phyloP scores from a whole-genome alignment of 1,140 invertebrate genomes.

The Melipona quadrifasciata region DNA sequence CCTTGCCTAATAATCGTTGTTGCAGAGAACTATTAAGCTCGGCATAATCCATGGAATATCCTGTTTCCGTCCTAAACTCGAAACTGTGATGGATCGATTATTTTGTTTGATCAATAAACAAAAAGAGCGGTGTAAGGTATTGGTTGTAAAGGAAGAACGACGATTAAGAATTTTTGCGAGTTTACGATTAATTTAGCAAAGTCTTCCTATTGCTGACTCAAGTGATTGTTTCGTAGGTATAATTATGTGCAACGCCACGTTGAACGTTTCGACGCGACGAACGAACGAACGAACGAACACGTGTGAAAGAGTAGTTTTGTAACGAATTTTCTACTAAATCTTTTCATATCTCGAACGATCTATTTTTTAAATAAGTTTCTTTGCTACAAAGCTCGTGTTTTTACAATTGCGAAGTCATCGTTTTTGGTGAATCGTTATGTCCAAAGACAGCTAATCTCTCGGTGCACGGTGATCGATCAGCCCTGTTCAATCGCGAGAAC shows the following conservation, averaged over 20 bases:
- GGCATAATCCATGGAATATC: slow-evolving; percentile 71
- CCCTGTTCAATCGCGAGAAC: not conserved
- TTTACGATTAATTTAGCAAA: not conserved
- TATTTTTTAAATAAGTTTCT: not conserved
- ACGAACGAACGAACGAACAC: not conserved
- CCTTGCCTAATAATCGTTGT: slow-evolving; percentile 56
- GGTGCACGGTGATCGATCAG: not conserved
- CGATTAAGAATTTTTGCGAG: not conserved
- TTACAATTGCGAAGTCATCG: not conserved
- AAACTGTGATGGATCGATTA: slow-evolving; percentile 75
- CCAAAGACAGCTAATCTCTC: not conserved
- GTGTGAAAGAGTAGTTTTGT: not conserved
- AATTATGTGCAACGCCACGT: not conserved
- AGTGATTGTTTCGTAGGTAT: not conserved
- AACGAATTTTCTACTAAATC: slow-evolving; percentile 3
- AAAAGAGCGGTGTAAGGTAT: not conserved
- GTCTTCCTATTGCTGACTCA: slow-evolving; percentile 13
- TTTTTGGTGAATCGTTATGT: not conserved
- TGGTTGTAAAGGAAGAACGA: not conserved
- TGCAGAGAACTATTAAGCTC: slow-evolving; percentile 81
- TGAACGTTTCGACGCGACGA: not conserved
- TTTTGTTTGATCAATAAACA: slow-evolving; percentile 20
- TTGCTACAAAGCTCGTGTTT: not conserved
- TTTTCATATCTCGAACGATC: slow-evolving; percentile 14
- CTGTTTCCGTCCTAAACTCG: slow-evolving; percentile 75